phyloP scores from a whole-genome alignment of 2,797 vertebrate genomes.

The Netta rufina region DNA sequence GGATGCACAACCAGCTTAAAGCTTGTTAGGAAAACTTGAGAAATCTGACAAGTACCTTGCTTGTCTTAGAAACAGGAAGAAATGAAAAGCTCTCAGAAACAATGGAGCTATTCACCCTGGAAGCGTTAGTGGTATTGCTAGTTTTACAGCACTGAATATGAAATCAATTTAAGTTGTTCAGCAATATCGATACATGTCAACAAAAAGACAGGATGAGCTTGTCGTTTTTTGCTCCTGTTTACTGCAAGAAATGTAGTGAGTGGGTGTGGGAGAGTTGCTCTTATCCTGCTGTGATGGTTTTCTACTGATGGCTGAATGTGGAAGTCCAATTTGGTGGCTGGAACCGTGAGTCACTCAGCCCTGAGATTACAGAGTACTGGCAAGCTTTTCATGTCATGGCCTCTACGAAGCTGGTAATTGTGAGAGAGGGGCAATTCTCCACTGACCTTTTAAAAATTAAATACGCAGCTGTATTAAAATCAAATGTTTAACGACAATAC shows the following conservation, averaged over 20 bases:
- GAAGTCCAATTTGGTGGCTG: not conserved
- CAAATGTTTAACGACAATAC: not conserved
- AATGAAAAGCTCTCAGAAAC: not conserved
- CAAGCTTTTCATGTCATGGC: not conserved
- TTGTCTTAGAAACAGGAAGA: not conserved
- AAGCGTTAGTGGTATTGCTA: not conserved
- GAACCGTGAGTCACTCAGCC: not conserved
- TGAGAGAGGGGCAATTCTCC: not conserved
- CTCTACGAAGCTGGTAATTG: not conserved
- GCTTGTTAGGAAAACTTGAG: not conserved
- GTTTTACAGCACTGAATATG: not conserved
- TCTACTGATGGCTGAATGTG: not conserved
- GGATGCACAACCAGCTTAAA: not conserved
- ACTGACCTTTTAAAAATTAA: not conserved
- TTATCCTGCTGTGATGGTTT: not conserved
- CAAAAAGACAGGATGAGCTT: not conserved
- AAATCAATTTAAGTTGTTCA: not conserved
- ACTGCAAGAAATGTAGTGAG: not conserved
- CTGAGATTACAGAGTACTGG: not conserved
- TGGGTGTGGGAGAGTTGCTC: not conserved
- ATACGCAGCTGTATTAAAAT: not conserved
- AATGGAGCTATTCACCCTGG: not conserved
- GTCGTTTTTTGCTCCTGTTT: not conserved
- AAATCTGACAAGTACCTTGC: not conserved
- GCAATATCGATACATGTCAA: not conserved